Percentiles rank a stretch among this genome's conserved stretches.
phyloP scores from a whole-genome alignment of 2,888 invertebrate genomes.

The Arrhopalites spinosus region DNA sequence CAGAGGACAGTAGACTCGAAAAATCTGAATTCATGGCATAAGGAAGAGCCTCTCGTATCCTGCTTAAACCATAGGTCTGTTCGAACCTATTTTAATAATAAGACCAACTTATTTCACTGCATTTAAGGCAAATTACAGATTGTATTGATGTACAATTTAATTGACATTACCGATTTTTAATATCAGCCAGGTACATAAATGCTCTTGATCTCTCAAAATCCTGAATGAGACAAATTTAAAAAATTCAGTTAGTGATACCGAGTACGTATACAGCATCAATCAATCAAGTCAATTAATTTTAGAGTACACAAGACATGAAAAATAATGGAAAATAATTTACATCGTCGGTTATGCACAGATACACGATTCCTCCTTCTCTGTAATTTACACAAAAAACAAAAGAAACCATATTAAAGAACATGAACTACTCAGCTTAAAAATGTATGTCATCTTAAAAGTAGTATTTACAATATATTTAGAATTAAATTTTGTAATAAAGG shows the following conservation, averaged over 20 bases:
- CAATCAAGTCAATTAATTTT: too few species aligned
- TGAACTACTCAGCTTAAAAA: too few species aligned
- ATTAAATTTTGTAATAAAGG: too few species aligned
- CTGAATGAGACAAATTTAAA: constrained; percentile 63
- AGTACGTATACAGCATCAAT: too few species aligned
- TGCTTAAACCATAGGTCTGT: constrained; percentile 74
- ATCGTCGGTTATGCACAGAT: constrained; percentile 93
- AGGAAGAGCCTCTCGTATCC: constrained; percentile 83
- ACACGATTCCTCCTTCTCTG: constrained; percentile 82
- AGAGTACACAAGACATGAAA: too few species aligned
- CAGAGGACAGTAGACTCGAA: constrained; percentile 78
- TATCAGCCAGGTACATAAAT: constrained; percentile 86
- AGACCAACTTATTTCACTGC: too few species aligned
- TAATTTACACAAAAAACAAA: not conserved
- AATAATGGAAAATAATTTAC: constrained; percentile 57
- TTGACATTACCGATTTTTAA: constrained; percentile 62
- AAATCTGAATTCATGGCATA: constrained; percentile 95
- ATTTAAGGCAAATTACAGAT: too few species aligned
- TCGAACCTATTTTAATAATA: constrained; percentile 73
- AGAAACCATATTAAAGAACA: not conserved
- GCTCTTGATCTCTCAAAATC: constrained; percentile 91
- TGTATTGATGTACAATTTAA: too few species aligned
- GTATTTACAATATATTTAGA: too few species aligned
- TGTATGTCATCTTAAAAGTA: too few species aligned
- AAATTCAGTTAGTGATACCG: not conserved